A percentile compares a stretch with the other conserved stretches of the same genome.
phyloP scores from a whole-genome alignment of 2,113 vertebrate species.

The Corythoichthys haematopterus region DNA sequence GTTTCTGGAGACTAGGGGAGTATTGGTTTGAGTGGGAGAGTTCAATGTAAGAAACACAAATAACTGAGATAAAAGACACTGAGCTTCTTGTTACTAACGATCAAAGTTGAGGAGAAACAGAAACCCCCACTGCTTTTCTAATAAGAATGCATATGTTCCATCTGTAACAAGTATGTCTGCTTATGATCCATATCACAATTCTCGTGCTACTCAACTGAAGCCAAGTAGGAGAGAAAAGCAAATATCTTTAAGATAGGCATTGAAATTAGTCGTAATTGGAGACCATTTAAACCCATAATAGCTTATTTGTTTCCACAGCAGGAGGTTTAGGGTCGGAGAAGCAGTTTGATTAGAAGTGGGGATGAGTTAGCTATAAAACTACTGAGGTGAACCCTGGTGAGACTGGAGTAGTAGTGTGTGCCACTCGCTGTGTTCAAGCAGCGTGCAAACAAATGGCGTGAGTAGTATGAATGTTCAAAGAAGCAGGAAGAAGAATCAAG shows the following conservation, averaged over 20 bases:
- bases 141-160: slow-evolving; percentile 42
- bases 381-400: slow-evolving; percentile 44
- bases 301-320: slow-evolving; percentile 58
- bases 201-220: slow-evolving; percentile 38
- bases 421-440: slow-evolving; percentile 21
- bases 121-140: slow-evolving; percentile 18
- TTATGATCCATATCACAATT: slow-evolving; percentile 44
- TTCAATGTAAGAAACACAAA: slow-evolving; percentile 53
- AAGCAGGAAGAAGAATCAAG: slow-evolving; percentile 5
- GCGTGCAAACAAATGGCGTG: slow-evolving; percentile 33
- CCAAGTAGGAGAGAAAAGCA: slow-evolving; percentile 55
- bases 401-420: slow-evolving; percentile 23
- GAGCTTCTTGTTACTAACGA: slow-evolving; percentile 41
- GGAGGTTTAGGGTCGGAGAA: slow-evolving; percentile 45
- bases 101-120: slow-evolving; percentile 30
- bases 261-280: slow-evolving; percentile 67
- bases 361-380: slow-evolving; percentile 63
- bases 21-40: slow-evolving; percentile 55
- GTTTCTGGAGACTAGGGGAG: slow-evolving; percentile 31
- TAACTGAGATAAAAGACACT: slow-evolving; percentile 55
- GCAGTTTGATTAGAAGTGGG: slow-evolving; percentile 65
- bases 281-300: slow-evolving; percentile 70
- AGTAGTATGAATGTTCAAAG: slow-evolving; percentile 37
- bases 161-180: slow-evolving; percentile 31
- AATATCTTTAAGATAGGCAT: slow-evolving; percentile 59